Conservation (phyloP, 1,140 invertebrate species). For the Pseudomyrmex cubaensis region DNA sequence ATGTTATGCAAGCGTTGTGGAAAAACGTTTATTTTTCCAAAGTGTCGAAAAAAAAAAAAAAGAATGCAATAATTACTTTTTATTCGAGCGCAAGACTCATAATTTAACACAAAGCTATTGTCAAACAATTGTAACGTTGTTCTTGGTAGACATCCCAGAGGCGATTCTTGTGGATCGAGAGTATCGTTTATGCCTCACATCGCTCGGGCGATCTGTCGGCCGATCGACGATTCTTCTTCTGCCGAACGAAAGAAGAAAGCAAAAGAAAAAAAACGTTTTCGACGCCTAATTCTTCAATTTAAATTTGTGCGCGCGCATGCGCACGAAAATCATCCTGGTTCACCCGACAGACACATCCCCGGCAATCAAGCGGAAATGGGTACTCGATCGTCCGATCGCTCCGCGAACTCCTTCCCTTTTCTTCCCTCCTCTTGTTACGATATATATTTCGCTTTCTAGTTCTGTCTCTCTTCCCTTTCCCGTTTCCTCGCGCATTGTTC, state of each 20-base stretch:
- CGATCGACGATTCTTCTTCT: constrained; percentile 56
- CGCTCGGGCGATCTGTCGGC: constrained; percentile 24
- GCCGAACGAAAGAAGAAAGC: background rate
- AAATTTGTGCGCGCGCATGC: constrained; percentile 68
- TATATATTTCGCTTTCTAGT: constrained; percentile 6
- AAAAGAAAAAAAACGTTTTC: constrained; percentile 18
- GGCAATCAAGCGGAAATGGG: constrained; percentile 73
- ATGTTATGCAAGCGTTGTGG: background rate
- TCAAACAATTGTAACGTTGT: constrained; percentile 64
- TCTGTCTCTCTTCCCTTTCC: background rate
- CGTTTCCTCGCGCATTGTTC: constrained; percentile 21
- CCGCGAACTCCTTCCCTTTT: background rate
- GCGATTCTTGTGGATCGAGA: constrained; percentile 25
- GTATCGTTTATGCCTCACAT: constrained; percentile 3
- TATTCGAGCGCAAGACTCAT: background rate
- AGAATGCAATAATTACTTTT: background rate
- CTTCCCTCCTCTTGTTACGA: constrained; percentile 32
- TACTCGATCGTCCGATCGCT: constrained; percentile 57
- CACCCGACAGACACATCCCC: constrained; percentile 50
- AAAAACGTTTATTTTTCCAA: background rate
- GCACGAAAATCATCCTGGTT: constrained; percentile 61
- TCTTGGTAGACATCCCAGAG: constrained; percentile 56
- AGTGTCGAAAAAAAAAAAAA: background rate
- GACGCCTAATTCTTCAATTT: constrained; percentile 78
- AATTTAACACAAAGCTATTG: background rate